Base-by-base conservation (phyloP, 2,113 vertebrate genomes). In the Eulemur macaco region DNA sequence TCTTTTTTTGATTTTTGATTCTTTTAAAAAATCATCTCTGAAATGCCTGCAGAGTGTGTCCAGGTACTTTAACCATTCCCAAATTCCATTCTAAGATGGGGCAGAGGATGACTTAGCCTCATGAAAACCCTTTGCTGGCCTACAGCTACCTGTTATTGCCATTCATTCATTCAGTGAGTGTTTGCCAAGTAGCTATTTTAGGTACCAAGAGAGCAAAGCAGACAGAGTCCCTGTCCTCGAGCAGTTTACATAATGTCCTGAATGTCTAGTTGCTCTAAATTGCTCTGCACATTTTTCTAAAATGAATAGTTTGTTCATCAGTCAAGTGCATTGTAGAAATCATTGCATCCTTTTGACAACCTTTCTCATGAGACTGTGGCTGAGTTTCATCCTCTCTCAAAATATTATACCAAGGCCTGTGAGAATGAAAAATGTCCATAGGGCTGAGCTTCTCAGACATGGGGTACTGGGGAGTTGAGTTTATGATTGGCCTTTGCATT, bases 351-450 rank as follows among this genome's bases (percentile, higher is more conserved):
- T 45, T 73, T 91, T 96, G 82, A n/a, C 68, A 63, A 3, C 60
- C 14, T 68, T 29, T 89, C 84, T 76, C 47, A 25, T 50, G 88
- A 82, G 64, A 15, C 45, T 50, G 8, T 27, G 58, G 60, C 56
- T 88, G 56, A 64, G n/a, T 96, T 69, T 95, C 69, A 71, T 86
- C 76, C 20, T 92, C 23, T 90, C 58, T 85, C 74, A 69, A 87
- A 82, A 69, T 68, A 80, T 31, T 66, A n/a, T 85, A 45, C 20
- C 60, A 74, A 86, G 42, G 89, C 84, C 66, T 47, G 20, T 34
- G 50, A 90, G 50, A 83, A 34, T 52, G 27, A 81, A 68, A 81
- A 94, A 47, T 85, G 15, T 42, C 73, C 10, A 0, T 21, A 52
- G 37, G 29, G 29, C 77, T 39, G 58, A 71, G 8, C 31, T 54